These are phyloP conservation scores for Cyclopterus lumpus DNA, from an alignment of 2,797 vertebrate genomes.

Conservation along the genomic window DNA sequence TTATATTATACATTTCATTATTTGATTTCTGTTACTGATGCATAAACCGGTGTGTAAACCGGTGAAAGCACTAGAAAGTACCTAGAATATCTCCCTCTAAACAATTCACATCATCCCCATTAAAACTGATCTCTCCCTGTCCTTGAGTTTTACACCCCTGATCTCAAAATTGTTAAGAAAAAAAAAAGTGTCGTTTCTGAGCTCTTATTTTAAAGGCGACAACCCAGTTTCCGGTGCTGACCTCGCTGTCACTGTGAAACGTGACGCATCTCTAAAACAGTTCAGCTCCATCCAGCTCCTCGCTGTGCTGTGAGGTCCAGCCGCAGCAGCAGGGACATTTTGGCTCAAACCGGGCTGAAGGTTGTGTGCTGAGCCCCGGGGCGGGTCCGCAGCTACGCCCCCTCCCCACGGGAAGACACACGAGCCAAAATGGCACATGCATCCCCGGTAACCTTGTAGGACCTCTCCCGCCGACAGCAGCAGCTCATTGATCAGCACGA, in stretches of 20 bases:
- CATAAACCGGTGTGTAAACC: neutral
- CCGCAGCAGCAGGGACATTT: constrained; percentile 71
- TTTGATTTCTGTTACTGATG: neutral
- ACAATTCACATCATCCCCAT: neutral
- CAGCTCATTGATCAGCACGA: constrained; percentile 51
- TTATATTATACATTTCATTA: too few species aligned
- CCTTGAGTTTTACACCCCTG: neutral
- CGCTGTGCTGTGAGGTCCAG: constrained; percentile 38
- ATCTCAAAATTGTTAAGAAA: neutral
- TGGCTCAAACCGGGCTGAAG: constrained; percentile 61
- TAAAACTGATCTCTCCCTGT: neutral
- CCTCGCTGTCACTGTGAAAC: neutral
- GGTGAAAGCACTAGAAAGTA: neutral
- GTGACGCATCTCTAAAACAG: constrained; percentile 4
- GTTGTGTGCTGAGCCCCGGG: constrained; percentile 43
- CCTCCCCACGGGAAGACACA: constrained; percentile 8
- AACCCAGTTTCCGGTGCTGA: constrained; percentile 26
- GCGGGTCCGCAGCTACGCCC: constrained; percentile 49
- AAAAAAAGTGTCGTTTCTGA: neutral
- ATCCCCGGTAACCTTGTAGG: constrained; percentile 72
- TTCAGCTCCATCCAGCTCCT: constrained; percentile 31
- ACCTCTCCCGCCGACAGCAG: constrained; percentile 19
- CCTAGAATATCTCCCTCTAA: neutral
- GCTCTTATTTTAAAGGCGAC: constrained; percentile 43
- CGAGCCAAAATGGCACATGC: constrained; percentile 72